These are phyloP conservation scores for Drosophila truncata DNA, from an alignment of 1,140 invertebrate species.

Conservation along the genomic window DNA sequence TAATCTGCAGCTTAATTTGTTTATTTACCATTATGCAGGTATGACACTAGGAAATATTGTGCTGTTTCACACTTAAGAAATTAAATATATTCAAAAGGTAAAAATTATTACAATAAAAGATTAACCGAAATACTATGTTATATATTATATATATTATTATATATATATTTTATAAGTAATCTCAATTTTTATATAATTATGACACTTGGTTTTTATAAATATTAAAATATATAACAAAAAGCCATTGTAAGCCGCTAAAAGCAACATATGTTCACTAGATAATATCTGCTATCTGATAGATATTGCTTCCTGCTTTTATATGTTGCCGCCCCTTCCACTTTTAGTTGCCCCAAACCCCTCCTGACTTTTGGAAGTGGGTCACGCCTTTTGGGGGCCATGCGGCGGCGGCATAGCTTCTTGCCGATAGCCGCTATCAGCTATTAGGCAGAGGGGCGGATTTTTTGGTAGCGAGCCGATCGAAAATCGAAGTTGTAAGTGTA, in stretches of 20 bases:
- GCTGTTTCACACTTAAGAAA: neutral
- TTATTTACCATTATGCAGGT: neutral
- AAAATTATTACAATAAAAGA: neutral
- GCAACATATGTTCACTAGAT: conserved; percentile 3
- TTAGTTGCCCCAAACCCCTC: neutral
- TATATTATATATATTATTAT: neutral
- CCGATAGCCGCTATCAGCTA: conserved; percentile 40
- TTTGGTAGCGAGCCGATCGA: conserved; percentile 10
- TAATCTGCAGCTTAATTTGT: conserved; percentile 12
- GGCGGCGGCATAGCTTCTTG: neutral
- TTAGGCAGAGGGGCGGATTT: conserved; percentile 16
- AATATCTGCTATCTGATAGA: conserved; percentile 18
- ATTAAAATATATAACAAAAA: neutral
- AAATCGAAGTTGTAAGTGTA: conserved; percentile 34
- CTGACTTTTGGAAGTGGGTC: conserved; percentile 34
- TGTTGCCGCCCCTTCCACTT: neutral
- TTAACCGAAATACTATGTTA: no score
- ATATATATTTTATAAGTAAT: no score
- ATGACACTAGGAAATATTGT: neutral
- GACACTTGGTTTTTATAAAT: no score
- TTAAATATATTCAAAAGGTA: neutral
- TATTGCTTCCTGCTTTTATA: neutral
- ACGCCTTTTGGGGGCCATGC: conserved; percentile 36
- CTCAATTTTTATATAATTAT: no score
- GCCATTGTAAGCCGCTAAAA: no score